A percentile compares a stretch with the other conserved stretches of the same genome.
These are phyloP conservation scores for Melangyna quadrimaculata DNA, from an alignment of 2,888 invertebrate species.

Conservation along the genomic window DNA sequence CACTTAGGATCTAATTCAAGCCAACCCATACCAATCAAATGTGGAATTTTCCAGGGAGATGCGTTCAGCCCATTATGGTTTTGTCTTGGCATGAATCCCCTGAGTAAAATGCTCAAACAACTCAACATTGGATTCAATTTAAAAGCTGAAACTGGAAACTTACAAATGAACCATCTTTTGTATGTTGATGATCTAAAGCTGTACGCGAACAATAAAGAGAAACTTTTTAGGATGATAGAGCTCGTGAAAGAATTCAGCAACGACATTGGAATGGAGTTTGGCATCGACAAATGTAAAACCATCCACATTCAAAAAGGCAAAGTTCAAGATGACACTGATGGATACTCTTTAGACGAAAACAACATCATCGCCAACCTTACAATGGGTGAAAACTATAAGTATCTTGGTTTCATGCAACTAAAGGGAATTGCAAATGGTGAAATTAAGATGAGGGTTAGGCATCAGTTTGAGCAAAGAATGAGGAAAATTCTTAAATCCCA, in stretches of 20 bases:
- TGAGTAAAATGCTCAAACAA: not conserved
- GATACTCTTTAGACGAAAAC: not conserved
- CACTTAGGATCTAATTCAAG: not conserved
- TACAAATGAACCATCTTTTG: not conserved
- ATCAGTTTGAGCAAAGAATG: not conserved
- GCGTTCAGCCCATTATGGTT: not conserved
- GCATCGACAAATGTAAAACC: too few species aligned
- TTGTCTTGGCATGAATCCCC: not conserved
- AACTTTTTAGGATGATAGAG: not conserved
- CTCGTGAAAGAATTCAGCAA: not conserved
- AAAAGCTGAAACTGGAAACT: not conserved
- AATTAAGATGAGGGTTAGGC: not conserved
- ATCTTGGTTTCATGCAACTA: conserved; percentile 6
- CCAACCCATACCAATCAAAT: not conserved
- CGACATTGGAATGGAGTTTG: conserved; percentile 3
- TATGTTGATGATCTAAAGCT: conserved; percentile 10
- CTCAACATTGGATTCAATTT: not conserved
- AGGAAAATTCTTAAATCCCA: not conserved
- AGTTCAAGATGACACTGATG: not conserved
- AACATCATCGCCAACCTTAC: not conserved
- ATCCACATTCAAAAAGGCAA: too few species aligned
- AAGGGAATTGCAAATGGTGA: not conserved
- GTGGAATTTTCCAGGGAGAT: not conserved
- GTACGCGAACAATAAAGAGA: not conserved
- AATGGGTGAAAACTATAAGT: not conserved